Conservation (phyloP, 2,797 vertebrate genomes). For the Pseudopleuronectes americanus region DNA sequence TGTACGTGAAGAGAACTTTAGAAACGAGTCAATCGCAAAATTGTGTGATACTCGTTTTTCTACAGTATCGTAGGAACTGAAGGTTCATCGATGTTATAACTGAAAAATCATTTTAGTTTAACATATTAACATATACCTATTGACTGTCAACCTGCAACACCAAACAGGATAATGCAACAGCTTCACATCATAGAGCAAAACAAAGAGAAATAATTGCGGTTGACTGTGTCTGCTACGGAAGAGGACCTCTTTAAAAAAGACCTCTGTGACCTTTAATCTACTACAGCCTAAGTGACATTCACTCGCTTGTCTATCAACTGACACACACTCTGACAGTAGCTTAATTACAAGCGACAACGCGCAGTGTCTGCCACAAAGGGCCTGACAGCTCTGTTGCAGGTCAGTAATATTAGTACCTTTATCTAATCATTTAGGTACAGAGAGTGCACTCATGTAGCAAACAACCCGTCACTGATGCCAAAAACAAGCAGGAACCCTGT, state of each 20-base stretch:
- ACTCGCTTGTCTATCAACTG: slow-evolving; percentile 1
- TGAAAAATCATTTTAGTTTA: too few species aligned
- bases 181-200: neutral
- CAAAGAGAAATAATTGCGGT: neutral
- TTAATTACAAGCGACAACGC: slow-evolving; percentile 15
- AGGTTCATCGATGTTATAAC: too few species aligned
- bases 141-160: neutral
- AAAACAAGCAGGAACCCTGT: slow-evolving; percentile 14
- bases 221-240: neutral
- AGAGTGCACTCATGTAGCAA: neutral
- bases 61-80: too few species aligned
- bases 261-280: slow-evolving; percentile 38
- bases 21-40: too few species aligned
- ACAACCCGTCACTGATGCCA: slow-evolving; percentile 12
- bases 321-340: neutral
- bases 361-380: slow-evolving; percentile 7
- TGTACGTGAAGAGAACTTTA: too few species aligned
- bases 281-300: neutral
- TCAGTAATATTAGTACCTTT: slow-evolving; percentile 36
- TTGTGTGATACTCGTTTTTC: too few species aligned
- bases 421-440: slow-evolving; percentile 35
- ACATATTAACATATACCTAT: too few species aligned
- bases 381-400: slow-evolving; percentile 25
- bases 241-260: slow-evolving; percentile 9
- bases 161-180: slow-evolving; percentile 19